These are phyloP conservation scores for Oxyruncus cristatus DNA, from an alignment of 2,113 vertebrate genomes.

Conservation along the genomic window DNA sequence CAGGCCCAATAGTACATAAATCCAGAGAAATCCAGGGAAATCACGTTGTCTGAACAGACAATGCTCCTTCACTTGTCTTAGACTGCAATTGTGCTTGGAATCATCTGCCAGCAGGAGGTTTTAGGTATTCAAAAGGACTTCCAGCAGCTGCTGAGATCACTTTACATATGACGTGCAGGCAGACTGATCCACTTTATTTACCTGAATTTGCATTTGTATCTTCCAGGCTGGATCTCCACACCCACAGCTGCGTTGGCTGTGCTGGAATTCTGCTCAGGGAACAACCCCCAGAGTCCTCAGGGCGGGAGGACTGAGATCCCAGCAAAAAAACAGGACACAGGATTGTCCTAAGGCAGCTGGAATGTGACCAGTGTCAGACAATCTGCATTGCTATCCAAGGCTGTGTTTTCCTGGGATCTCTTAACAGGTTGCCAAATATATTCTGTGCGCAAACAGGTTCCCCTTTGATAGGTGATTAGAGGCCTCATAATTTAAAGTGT, in stretches of 20 bases:
- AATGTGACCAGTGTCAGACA: background rate
- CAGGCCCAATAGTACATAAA: background rate
- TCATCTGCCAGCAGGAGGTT: background rate
- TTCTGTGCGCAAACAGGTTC: background rate
- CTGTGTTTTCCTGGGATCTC: background rate
- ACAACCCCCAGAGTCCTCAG: background rate
- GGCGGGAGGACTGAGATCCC: background rate
- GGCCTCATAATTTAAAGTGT: conserved; percentile 39
- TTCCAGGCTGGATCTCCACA: background rate
- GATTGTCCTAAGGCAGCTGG: conserved; percentile 5
- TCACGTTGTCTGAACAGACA: background rate
- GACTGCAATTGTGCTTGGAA: conserved; percentile 12
- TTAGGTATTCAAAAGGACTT: background rate
- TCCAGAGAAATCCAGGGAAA: background rate
- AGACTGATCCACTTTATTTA: background rate
- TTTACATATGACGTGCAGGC: background rate
- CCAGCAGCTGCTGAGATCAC: background rate
- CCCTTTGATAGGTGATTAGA: background rate
- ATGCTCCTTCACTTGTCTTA: background rate
- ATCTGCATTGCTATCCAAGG: background rate
- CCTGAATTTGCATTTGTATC: background rate
- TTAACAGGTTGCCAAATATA: background rate
- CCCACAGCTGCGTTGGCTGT: background rate
- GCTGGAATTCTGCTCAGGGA: background rate
- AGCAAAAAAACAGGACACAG: background rate